Base-by-base conservation (phyloP, 2,888 invertebrate genomes). In the Tenthredo notha region DNA sequence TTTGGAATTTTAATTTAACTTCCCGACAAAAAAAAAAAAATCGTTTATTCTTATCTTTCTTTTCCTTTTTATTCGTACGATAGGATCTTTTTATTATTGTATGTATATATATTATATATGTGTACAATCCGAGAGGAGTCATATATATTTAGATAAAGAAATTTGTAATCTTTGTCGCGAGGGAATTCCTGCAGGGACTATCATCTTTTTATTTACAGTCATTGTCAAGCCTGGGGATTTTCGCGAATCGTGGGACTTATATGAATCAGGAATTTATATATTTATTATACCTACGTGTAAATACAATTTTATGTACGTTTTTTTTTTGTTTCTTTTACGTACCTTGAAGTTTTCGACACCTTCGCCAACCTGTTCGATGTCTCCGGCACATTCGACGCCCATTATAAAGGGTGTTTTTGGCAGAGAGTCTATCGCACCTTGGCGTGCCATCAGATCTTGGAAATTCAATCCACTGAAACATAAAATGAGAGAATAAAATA, bases 401-500 rank as follows among this genome's bases (percentile, higher is more conserved):
- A 98, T 95, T 92, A 97, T 97, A 94, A 98, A 97, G 5, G 98
- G 98, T 6, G 97, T 97, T 94, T 98, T 98, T n/a, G 97, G 97
- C 0, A 97, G 96, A 15, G 97, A 97, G 93, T 98, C 98, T 90
- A 98, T 96, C 86, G 97, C 97, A 6, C 98, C 98, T 94, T 98
- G 97, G 72, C 98, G 95, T 85, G 97, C 97, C 96, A 98, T 98
- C 94, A 98, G 93, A 92, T 98, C 98, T 94, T 97, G 96, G 95
- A 98, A 98, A 94, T 97, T 98, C 89, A 98, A 94, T 25, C 98
- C 98, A 92, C 98, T 98, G 95, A 85, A 96, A 96, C 93, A 93
- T 94, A 7, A 2, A 5, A 21, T 33, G 10, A 29, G n/a, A n/a
- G n/a, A n/a, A n/a, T n/a, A n/a, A n/a, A n/a, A n/a, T n/a, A n/a